Conservation (phyloP, 2,113 vertebrate species). For the Raja brachyura region DNA sequence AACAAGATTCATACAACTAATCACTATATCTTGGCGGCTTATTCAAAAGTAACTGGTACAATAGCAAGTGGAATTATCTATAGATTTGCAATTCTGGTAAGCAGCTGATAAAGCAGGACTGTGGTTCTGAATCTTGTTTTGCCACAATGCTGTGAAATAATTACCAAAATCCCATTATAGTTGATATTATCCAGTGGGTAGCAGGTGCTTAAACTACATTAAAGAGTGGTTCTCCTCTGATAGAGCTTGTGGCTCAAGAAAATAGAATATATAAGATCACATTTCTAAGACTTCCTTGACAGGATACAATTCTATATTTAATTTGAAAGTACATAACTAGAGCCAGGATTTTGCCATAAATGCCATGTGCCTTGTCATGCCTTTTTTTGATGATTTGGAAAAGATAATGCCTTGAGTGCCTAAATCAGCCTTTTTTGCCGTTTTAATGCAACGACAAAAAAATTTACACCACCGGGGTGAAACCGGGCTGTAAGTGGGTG, state of each 20-base stretch:
- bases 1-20: neutral
- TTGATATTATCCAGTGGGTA: constrained; percentile 19
- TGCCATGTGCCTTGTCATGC: no score
- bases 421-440: no score
- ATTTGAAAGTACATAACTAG: neutral
- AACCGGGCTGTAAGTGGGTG: no score
- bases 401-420: no score
- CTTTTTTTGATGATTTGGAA: no score
- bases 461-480: no score
- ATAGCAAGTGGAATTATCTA: neutral
- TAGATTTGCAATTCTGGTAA: neutral
- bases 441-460: no score
- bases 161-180: constrained; percentile 24
- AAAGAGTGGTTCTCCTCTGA: constrained; percentile 9
- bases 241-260: neutral
- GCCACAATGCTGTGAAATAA: neutral
- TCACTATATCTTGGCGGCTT: constrained; percentile 2
- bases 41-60: neutral
- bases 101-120: neutral
- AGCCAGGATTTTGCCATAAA: no score
- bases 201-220: neutral
- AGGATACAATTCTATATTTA: neutral
- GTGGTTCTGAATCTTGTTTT: neutral
- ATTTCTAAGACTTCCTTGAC: neutral
- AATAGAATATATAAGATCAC: neutral